Evolutionary conservation across 2,797 vertebrate species (phyloP).

Genomic region (Chaetodon trifasciatus): DNA sequence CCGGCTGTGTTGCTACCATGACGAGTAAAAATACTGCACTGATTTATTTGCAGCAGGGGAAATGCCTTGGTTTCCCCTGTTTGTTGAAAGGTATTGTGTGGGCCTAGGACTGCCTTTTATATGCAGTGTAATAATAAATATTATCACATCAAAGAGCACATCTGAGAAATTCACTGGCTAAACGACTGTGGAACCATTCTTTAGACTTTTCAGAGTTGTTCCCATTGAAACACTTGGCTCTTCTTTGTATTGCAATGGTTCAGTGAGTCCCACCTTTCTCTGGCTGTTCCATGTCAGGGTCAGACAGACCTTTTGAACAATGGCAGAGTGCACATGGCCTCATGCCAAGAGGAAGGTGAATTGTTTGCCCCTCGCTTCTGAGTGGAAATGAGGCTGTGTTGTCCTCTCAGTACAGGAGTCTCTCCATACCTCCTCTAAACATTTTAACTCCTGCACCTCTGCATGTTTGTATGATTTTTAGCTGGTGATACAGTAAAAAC

Average conservation of each 20-base stretch:
- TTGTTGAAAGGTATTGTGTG: slow-evolving; percentile 45
- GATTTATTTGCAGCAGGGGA: slow-evolving; percentile 45
- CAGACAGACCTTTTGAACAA: slow-evolving; percentile 78
- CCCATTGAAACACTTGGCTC: slow-evolving; percentile 63
- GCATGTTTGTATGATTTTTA: neutral
- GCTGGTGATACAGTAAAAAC: neutral
- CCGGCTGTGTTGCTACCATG: neutral
- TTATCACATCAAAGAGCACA: slow-evolving; percentile 50
- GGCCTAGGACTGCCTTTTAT: slow-evolving; percentile 30
- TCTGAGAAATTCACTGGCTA: slow-evolving; percentile 21
- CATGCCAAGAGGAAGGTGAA: slow-evolving; percentile 81
- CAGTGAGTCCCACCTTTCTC: slow-evolving; percentile 57
- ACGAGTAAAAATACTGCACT: slow-evolving; percentile 31
- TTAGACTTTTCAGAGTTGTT: slow-evolving; percentile 64
- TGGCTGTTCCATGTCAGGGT: slow-evolving; percentile 60
- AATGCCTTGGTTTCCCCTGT: slow-evolving; percentile 50
- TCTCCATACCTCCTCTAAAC: slow-evolving; percentile 39
- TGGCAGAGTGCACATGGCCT: slow-evolving; percentile 72
- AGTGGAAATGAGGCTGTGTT: slow-evolving; percentile 73
- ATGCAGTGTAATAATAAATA: slow-evolving; percentile 53
- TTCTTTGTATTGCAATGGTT: slow-evolving; percentile 50
- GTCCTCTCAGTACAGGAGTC: slow-evolving; percentile 52
- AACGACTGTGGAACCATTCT: slow-evolving; percentile 9
- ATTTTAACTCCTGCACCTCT: slow-evolving; percentile 38
- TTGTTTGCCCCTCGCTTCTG: slow-evolving; percentile 69